These are phyloP conservation scores for Xylota sylvarum DNA, from an alignment of 2,888 invertebrate genomes.

Conservation along the genomic window DNA sequence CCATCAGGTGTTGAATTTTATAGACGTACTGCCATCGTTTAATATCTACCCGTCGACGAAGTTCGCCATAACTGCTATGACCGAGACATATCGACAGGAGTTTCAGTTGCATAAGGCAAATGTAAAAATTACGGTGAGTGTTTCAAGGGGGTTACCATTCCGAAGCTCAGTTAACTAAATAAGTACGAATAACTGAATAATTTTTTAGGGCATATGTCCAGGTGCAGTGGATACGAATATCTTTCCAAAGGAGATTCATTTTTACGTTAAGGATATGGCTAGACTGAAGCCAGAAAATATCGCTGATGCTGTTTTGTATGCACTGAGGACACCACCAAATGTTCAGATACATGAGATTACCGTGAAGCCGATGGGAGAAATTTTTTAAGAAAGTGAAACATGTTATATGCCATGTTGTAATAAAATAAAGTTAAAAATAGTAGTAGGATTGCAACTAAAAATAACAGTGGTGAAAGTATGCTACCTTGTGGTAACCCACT, in stretches of 20 bases:
- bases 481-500: no score
- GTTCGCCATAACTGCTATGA: slow-evolving; percentile 84
- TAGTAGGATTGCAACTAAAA: no score
- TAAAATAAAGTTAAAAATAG: background rate
- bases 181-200: background rate
- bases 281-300: slow-evolving; percentile 82
- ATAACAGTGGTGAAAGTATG: no score
- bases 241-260: slow-evolving; percentile 83
- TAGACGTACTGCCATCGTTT: slow-evolving; percentile 82
- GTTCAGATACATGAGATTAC: slow-evolving; percentile 84
- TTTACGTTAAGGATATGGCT: slow-evolving; percentile 82
- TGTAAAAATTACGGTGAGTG: slow-evolving; percentile 81
- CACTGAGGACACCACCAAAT: slow-evolving; percentile 81
- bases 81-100: slow-evolving; percentile 84
- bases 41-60: slow-evolving; percentile 85
- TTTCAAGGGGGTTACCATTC: background rate
- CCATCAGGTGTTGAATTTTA: slow-evolving; percentile 83
- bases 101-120: slow-evolving; percentile 82
- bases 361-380: slow-evolving; percentile 83
- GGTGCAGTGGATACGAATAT: slow-evolving; percentile 84
- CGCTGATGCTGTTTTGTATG: slow-evolving; percentile 83
- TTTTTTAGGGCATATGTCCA: slow-evolving; percentile 82
- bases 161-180: no score
- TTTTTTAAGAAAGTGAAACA: slow-evolving; percentile 79
- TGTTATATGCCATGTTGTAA: background rate